Conservation (phyloP, 1,140 invertebrate species). For the Paracyclopina nana region DNA sequence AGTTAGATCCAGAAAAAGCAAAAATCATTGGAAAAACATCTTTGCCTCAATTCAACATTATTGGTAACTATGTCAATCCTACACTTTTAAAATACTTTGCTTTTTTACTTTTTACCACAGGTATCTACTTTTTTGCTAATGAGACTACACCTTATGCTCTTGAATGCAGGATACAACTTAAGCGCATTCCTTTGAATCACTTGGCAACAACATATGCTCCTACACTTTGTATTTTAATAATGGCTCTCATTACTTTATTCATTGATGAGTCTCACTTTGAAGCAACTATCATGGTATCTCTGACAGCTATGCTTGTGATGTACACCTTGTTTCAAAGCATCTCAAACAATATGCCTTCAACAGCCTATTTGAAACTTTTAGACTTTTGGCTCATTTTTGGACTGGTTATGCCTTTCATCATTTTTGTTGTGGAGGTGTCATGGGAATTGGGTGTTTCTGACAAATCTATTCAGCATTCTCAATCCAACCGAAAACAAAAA, state of each 20-base stretch:
- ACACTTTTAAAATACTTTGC: too few species aligned
- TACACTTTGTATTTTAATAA: background rate
- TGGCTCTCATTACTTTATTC: background rate
- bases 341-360: background rate
- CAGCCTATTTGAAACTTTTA: background rate
- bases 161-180: background rate
- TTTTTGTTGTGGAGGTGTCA: background rate
- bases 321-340: background rate
- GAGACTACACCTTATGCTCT: background rate
- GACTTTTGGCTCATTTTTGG: slow-evolving; percentile 2
- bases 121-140: too few species aligned
- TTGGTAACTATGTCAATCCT: background rate
- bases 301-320: background rate
- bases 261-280: slow-evolving; percentile 1
- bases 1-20: background rate
- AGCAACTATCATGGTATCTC: background rate
- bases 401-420: background rate
- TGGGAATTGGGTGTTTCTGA: too few species aligned
- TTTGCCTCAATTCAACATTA: background rate
- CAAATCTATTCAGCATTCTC: too few species aligned
- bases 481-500: too few species aligned
- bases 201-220: background rate
- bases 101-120: too few species aligned
- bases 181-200: background rate
- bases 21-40: background rate